These are phyloP conservation scores for Chaetodon trifascialis DNA, from an alignment of 2,113 vertebrate genomes.

Conservation along the genomic window DNA sequence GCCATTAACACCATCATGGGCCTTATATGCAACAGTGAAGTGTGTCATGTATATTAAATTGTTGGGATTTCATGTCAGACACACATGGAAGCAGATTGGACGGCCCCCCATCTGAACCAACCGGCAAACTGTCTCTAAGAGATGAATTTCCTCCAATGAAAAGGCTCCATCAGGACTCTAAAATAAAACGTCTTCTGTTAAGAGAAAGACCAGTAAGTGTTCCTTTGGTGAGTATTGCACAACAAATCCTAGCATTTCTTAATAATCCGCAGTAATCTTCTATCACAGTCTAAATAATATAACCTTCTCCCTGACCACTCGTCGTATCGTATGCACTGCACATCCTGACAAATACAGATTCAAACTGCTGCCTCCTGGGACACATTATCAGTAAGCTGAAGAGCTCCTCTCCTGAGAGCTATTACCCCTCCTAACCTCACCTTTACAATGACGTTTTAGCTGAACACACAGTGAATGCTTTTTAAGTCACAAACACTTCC, in stretches of 20 bases:
- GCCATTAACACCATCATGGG: neutral
- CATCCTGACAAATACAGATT: slow-evolving; percentile 17
- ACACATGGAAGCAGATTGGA: neutral
- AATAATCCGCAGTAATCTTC: slow-evolving; percentile 28
- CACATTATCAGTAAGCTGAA: slow-evolving; percentile 24
- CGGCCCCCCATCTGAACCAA: slow-evolving; percentile 23
- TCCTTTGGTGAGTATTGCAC: neutral
- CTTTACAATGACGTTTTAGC: slow-evolving; percentile 18
- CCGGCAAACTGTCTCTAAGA: slow-evolving; percentile 4
- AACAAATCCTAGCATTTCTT: slow-evolving; percentile 32
- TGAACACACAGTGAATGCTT: neutral
- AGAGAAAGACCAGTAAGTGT: neutral
- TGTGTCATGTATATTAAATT: slow-evolving; percentile 19
- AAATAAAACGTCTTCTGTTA: slow-evolving; percentile 3
- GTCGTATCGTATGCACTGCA: neutral
- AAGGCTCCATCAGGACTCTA: neutral
- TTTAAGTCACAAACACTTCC: neutral
- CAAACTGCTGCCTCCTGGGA: slow-evolving; percentile 31
- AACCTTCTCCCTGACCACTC: neutral
- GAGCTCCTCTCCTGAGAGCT: slow-evolving; percentile 40
- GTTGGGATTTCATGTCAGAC: neutral
- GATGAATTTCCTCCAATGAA: neutral
- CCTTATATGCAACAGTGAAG: slow-evolving; percentile 5
- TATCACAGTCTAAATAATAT: neutral
- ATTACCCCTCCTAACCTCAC: slow-evolving; percentile 24